Evolutionary conservation across 2,888 invertebrate species (phyloP).

Genomic region (Gnatocerus cornutus): DNA sequence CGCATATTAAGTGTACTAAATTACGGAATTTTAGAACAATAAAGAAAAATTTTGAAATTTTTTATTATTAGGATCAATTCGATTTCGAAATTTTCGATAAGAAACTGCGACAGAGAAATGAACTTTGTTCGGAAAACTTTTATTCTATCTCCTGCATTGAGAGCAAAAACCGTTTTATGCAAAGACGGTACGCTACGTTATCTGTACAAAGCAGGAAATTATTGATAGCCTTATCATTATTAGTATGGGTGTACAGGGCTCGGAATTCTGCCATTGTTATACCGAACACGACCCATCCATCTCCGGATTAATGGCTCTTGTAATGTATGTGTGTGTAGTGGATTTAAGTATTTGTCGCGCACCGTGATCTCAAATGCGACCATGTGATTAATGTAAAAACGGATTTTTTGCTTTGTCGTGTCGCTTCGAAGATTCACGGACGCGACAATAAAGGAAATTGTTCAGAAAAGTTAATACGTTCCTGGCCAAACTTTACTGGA

Average conservation of each 20-base stretch:
- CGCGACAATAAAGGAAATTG: no score
- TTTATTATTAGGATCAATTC: no score
- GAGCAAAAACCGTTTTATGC: slow-evolving; percentile 13
- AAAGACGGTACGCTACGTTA: slow-evolving; percentile 5
- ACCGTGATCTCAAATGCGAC: slow-evolving; percentile 24
- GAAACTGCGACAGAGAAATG: slow-evolving; percentile 20
- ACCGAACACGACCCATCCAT: slow-evolving; percentile 28
- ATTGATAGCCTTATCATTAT: slow-evolving; percentile 27
- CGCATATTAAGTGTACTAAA: no score
- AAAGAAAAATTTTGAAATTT: no score
- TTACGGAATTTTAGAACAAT: no score
- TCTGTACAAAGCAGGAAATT: slow-evolving; percentile 16
- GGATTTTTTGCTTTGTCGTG: slow-evolving; percentile 4
- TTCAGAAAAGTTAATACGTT: no score
- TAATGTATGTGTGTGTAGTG: slow-evolving; percentile 26
- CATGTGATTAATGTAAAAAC: slow-evolving; percentile 20
- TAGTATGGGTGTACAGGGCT: slow-evolving; percentile 13
- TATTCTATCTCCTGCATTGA: slow-evolving; percentile 6
- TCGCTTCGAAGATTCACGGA: neutral
- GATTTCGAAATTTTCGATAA: no score
- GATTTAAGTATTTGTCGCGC: slow-evolving; percentile 23
- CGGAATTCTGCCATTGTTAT: slow-evolving; percentile 14
- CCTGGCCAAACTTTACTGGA: no score
- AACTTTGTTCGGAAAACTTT: slow-evolving; percentile 17
- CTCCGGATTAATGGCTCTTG: slow-evolving; percentile 25